Base-by-base conservation (phyloP, 1,140 invertebrate species). In the Dendrolimus punctatus region DNA sequence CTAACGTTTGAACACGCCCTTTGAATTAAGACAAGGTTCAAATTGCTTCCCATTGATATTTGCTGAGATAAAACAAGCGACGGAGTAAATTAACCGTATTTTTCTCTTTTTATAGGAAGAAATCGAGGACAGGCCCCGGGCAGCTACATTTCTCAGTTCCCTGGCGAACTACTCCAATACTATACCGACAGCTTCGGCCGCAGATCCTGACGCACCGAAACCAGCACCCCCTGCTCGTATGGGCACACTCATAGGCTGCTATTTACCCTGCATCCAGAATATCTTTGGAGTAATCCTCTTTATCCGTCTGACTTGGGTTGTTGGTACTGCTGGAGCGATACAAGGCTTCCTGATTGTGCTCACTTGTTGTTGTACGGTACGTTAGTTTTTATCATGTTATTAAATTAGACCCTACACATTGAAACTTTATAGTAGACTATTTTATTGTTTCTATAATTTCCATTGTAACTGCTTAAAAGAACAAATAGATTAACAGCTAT, bases 251-350 rank as follows among this genome's bases (percentile, higher is more conserved):
- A 95, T 99, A 75, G 99, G 99, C 53, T 98, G 99, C 37, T 99
- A 95, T 86, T 89, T 99, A 46, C 99, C 99, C 40, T 99, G 98
- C 81, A 98, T 99, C 75, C 99, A 99, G 85, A 99, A 99, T 86
- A 99, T 99, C 78, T 98, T 99, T 84, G 98, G 98, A 60, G 98
- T 99, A 40, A 98, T 99, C 74, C 92, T 99, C 46, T 99, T 99
- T 90, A 99, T 99, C 87, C 96, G 98, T 82, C 90, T 99, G 75
- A 97, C 98, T 39, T 99, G 98, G 98, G 97, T 99, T 53, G 97
- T 99, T 41, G 99, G 99, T 41, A 99, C 97, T 38, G 98, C 99
- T 54, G 99, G 99, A 47, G 95, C 95, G 49, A 82, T 99, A 57
- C 93, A 96, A 80, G 94, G 95, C 58, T 99, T 99, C 85, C 89